A percentile compares a stretch with the other conserved stretches of the same genome.
Evolutionary conservation across 2,888 invertebrate species (phyloP).

Genomic region (Aporophyla lueneburgensis): DNA sequence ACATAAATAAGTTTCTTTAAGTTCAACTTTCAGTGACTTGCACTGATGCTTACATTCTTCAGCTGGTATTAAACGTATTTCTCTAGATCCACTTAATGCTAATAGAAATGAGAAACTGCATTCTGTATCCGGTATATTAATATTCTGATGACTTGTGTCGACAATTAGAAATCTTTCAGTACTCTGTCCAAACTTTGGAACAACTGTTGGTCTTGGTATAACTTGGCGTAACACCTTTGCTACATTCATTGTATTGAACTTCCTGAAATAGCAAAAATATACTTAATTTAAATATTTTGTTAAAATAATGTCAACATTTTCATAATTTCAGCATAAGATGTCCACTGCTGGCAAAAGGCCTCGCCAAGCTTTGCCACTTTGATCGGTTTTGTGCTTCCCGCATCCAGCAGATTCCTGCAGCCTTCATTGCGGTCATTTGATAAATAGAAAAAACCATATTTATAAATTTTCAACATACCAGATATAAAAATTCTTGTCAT

Average conservation of each 20-base stretch:
- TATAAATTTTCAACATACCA: constrained; percentile 73
- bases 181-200: constrained; percentile 94
- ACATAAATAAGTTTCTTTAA: constrained; percentile 94
- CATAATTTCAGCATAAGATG: too few relatives aligned
- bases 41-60: constrained; percentile 94
- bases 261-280: constrained; percentile 88
- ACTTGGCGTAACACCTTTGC: constrained; percentile 93
- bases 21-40: constrained; percentile 92
- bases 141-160: constrained; percentile 92
- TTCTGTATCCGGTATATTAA: constrained; percentile 94
- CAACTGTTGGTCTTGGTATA: constrained; percentile 93
- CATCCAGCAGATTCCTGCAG: too few relatives aligned
- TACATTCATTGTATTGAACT: constrained; percentile 94
- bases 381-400: too few relatives aligned
- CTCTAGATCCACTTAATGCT: constrained; percentile 93
- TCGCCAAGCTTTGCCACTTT: too few relatives aligned
- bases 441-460: neutral
- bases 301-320: too few relatives aligned
- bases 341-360: too few relatives aligned
- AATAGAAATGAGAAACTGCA: constrained; percentile 95
- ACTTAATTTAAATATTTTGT: neutral
- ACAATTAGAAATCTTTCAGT: constrained; percentile 95
- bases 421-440: neutral
- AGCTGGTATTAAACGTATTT: constrained; percentile 94
- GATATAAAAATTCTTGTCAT: constrained; percentile 75